These are phyloP conservation scores for Climacteris rufus DNA, from an alignment of 2,113 vertebrate genomes.

Conservation along the genomic window DNA sequence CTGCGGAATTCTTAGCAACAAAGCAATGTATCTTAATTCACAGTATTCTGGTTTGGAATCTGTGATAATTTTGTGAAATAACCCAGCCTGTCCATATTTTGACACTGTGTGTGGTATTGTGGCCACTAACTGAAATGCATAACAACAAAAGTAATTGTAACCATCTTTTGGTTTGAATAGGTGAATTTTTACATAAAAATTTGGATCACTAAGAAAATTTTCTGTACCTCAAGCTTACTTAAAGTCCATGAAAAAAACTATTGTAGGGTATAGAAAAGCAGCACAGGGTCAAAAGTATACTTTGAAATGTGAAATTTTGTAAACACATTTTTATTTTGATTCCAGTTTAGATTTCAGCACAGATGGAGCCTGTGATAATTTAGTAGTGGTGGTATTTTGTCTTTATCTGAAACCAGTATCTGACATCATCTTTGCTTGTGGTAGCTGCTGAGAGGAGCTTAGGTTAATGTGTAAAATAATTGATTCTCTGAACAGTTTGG, in stretches of 20 bases:
- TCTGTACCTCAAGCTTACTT: neutral
- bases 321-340: constrained; percentile 10
- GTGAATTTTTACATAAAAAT: neutral
- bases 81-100: neutral
- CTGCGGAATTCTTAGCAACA: neutral
- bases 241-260: neutral
- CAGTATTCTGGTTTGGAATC: neutral
- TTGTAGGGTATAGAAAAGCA: neutral
- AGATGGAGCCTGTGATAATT: constrained; percentile 35
- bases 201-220: neutral
- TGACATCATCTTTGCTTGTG: neutral
- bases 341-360: constrained; percentile 2
- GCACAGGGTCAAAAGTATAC: neutral
- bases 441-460: constrained; percentile 23
- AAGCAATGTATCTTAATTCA: neutral
- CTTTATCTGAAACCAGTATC: neutral
- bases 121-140: neutral
- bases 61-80: neutral
- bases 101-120: neutral
- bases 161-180: neutral
- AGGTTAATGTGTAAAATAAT: constrained; percentile 45
- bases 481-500: constrained; percentile 26
- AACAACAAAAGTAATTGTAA: neutral
- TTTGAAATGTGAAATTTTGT: constrained; percentile 4
- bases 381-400: neutral